Conservation (phyloP, 2,888 invertebrate genomes). For the Hypsopygia costalis region DNA sequence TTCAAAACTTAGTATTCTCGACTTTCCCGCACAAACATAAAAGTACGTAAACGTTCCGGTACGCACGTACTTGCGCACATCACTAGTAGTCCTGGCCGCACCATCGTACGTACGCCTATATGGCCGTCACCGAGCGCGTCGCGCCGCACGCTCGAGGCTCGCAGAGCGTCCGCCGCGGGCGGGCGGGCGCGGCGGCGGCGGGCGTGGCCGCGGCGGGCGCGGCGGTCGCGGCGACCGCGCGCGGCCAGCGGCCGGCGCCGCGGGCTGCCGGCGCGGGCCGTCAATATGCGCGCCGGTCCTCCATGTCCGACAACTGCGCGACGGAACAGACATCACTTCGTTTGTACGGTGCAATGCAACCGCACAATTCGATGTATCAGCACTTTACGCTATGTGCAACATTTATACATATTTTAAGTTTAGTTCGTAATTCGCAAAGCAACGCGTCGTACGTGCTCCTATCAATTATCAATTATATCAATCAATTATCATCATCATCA, state of each 20-base stretch:
- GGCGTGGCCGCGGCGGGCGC: conserved; percentile 15
- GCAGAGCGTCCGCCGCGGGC: no score
- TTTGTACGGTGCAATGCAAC: no score
- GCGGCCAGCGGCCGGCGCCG: conserved; percentile 19
- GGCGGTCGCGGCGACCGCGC: conserved; percentile 18
- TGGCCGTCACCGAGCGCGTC: not conserved
- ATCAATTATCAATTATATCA: no score
- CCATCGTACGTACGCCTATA: not conserved
- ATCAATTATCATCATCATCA: no score
- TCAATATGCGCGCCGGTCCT: conserved; percentile 75
- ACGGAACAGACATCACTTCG: not conserved
- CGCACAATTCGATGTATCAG: no score
- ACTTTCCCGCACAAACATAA: not conserved
- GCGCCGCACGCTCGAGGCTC: no score
- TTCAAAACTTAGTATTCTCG: no score
- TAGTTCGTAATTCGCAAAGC: no score
- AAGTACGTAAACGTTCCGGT: not conserved
- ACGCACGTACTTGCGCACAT: not conserved
- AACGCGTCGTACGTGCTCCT: no score
- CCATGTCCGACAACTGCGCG: conserved; percentile 63
- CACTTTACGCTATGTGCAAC: no score
- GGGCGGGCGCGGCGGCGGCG: not conserved
- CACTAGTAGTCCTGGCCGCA: not conserved
- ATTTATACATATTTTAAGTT: no score
- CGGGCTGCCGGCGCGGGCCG: conserved; percentile 32